These are phyloP conservation scores for Sceloporus tristichus DNA, from an alignment of 2,113 vertebrate species.

Conservation along the genomic window DNA sequence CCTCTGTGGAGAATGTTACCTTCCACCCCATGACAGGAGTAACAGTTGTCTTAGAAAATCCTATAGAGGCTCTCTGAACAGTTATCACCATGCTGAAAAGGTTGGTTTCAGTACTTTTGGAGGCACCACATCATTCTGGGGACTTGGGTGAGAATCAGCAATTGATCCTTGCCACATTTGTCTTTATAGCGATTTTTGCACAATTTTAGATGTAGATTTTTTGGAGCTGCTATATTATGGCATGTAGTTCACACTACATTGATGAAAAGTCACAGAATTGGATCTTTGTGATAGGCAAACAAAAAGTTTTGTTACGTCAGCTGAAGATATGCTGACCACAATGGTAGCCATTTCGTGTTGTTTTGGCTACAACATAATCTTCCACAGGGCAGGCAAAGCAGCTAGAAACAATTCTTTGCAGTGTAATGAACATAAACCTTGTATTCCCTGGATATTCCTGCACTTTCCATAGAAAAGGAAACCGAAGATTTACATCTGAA, in stretches of 20 bases:
- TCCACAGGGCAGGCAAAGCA: conserved; percentile 47
- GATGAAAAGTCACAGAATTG: conserved; percentile 34
- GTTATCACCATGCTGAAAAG: conserved; percentile 31
- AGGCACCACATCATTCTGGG: not conserved
- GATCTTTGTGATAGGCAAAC: conserved; percentile 32
- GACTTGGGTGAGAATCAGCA: not conserved
- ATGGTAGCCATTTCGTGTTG: conserved; percentile 14
- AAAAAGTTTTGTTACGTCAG: not conserved
- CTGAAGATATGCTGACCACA: conserved; percentile 15
- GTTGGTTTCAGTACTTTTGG: not conserved
- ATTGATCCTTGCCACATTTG: conserved; percentile 4
- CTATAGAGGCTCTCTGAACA: not conserved
- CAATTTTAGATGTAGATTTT: conserved; percentile 32
- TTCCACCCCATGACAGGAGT: conserved; percentile 18
- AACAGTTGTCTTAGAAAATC: conserved; percentile 18
- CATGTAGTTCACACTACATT: conserved; percentile 37
- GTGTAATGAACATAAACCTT: conserved; percentile 37
- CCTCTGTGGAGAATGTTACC: conserved; percentile 37
- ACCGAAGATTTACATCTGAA: conserved; percentile 62
- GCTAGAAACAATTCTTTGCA: conserved; percentile 25
- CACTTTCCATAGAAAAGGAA: conserved; percentile 52
- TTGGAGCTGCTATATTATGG: conserved; percentile 47
- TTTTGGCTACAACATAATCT: conserved; percentile 30
- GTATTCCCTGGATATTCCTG: conserved; percentile 33
- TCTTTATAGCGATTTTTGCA: conserved; percentile 52